phyloP scores from a whole-genome alignment of 2,797 vertebrate species.

The Urocyon cinereoargenteus region DNA sequence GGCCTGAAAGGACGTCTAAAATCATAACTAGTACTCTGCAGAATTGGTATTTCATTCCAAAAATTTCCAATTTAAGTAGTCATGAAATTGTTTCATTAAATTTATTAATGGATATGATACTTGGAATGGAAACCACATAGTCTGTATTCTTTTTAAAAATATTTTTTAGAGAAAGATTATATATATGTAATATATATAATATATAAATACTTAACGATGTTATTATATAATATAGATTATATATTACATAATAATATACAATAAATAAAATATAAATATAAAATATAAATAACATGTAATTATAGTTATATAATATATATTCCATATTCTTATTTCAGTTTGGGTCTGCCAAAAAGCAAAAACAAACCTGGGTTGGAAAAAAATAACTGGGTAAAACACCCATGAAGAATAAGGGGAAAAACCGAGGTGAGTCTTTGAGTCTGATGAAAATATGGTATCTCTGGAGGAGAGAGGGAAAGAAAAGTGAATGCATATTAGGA shows the following conservation, averaged over 20 bases:
- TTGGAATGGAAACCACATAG: not conserved
- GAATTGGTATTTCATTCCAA: conserved; percentile 5
- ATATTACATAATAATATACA: too few relatives aligned
- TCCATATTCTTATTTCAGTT: not conserved
- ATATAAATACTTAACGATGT: too few relatives aligned
- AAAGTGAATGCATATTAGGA: not conserved
- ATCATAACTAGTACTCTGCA: not conserved
- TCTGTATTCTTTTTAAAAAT: not conserved
- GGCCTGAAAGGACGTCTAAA: not conserved
- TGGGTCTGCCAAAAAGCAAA: not conserved
- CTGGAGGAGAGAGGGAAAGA: not conserved
- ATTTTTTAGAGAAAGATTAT: too few relatives aligned
- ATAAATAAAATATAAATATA: too few relatives aligned
- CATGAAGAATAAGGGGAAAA: not conserved
- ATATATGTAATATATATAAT: too few relatives aligned
- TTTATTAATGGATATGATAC: not conserved
- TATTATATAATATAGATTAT: too few relatives aligned
- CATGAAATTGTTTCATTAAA: not conserved
- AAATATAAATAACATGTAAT: too few relatives aligned
- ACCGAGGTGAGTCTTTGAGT: not conserved
- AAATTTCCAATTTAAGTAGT: not conserved
- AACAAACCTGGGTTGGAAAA: not conserved
- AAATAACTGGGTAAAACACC: not conserved
- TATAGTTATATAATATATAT: not conserved
- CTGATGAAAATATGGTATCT: not conserved